Conservation (phyloP, 2,888 invertebrate species). For the Eupithecia vulgata region DNA sequence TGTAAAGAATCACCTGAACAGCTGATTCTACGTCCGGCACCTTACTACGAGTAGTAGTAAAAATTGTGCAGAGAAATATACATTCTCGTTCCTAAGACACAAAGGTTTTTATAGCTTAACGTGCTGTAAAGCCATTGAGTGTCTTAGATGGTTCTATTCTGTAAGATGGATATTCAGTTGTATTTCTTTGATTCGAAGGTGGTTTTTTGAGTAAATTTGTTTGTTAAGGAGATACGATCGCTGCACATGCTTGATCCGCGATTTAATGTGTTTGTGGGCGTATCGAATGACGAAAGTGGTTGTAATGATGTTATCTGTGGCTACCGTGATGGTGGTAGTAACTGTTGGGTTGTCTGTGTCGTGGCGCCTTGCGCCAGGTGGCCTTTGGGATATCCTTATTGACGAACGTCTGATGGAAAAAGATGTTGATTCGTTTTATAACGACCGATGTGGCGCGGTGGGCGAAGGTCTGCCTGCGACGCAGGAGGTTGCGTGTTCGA, state of each 20-base stretch:
- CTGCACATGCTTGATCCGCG: conserved; percentile 78
- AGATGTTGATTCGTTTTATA: background rate
- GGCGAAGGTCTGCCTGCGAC: no score
- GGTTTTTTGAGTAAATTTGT: conserved; percentile 52
- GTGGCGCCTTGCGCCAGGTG: conserved; percentile 68
- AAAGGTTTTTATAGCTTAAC: conserved; percentile 25
- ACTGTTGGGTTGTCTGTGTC: conserved; percentile 48
- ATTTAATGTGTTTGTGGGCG: conserved; percentile 78
- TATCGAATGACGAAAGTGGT: conserved; percentile 63
- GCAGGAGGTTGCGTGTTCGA: no score
- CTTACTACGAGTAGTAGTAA: conserved; percentile 61
- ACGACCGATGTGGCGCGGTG: no score
- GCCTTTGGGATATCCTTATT: conserved; percentile 38
- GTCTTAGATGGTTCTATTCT: conserved; percentile 7
- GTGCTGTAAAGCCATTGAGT: conserved; percentile 22
- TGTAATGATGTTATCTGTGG: conserved; percentile 1
- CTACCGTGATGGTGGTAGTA: conserved; percentile 1
- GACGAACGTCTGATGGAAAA: conserved; percentile 18
- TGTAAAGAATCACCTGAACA: conserved; percentile 57
- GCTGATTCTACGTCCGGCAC: conserved; percentile 74
- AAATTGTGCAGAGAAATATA: conserved; percentile 37
- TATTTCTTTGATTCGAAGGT: conserved; percentile 17
- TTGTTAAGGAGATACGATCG: conserved; percentile 71
- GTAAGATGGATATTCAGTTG: conserved; percentile 19
- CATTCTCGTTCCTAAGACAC: conserved; percentile 14